Percentiles rank a stretch among this genome's conserved stretches.
These are phyloP conservation scores for Sinocyclocheilus anshuiensis DNA, from an alignment of 2,113 vertebrate species.

Conservation along the genomic window DNA sequence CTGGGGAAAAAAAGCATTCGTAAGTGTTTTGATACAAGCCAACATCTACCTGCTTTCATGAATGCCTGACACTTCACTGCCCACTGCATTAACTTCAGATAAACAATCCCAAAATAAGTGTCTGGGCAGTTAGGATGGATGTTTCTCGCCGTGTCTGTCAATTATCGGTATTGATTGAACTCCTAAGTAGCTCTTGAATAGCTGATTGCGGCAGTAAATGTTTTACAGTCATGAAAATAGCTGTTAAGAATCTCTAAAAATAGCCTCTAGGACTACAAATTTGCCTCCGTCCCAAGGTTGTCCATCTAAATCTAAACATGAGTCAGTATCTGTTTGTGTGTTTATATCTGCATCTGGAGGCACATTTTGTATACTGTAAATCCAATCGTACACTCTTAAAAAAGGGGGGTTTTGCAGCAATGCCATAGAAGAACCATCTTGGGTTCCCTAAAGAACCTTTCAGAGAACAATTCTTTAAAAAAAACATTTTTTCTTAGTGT, in stretches of 20 bases:
- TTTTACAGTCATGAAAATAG: conserved; percentile 66
- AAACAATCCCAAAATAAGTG: conserved; percentile 56
- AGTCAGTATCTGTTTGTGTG: not conserved
- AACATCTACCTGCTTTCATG: conserved; percentile 10
- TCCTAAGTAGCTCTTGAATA: conserved; percentile 65
- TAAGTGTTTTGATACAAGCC: conserved; percentile 23
- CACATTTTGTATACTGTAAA: not conserved
- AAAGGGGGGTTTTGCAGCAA: too few species aligned
- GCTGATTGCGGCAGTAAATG: conserved; percentile 62
- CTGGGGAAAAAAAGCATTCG: conserved; percentile 30
- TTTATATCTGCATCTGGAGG: not conserved
- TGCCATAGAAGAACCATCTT: too few species aligned
- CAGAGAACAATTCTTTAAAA: too few species aligned
- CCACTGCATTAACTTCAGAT: conserved; percentile 63
- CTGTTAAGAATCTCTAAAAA: conserved; percentile 52
- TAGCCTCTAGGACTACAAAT: conserved; percentile 6
- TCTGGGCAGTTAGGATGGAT: conserved; percentile 51
- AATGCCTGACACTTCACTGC: conserved; percentile 45
- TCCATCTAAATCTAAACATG: conserved; percentile 27
- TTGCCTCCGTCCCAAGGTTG: not conserved
- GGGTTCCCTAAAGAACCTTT: too few species aligned
- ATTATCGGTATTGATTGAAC: conserved; percentile 62
- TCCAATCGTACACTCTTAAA: not conserved
- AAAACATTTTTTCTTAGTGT: too few species aligned
- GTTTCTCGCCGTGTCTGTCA: conserved; percentile 53